These are phyloP conservation scores for Neotoxoptera formosana DNA, from an alignment of 1,140 invertebrate species.

Conservation along the genomic window DNA sequence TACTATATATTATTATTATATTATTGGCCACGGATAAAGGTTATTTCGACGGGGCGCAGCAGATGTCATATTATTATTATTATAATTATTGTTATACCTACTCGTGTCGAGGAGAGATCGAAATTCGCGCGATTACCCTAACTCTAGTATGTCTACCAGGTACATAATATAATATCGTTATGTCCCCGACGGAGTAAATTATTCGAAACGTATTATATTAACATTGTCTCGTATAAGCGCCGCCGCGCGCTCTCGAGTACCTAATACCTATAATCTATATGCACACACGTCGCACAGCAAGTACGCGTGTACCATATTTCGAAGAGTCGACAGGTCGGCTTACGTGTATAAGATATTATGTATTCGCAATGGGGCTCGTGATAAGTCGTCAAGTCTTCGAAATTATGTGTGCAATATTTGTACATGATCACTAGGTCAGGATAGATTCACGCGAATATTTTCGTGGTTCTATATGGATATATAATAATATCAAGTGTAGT, in stretches of 20 bases:
- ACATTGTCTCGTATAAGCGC: not conserved
- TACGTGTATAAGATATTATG: no score
- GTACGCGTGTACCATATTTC: not conserved
- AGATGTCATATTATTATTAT: not conserved
- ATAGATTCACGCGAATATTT: not conserved
- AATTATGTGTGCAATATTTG: not conserved
- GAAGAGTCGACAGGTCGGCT: not conserved
- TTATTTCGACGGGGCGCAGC: not conserved
- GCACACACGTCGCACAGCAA: no score
- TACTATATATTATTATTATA: not conserved
- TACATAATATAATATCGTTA: not conserved
- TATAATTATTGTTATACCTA: no score
- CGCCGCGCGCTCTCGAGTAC: not conserved
- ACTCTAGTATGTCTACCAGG: not conserved
- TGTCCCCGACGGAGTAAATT: not conserved
- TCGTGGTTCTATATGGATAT: not conserved
- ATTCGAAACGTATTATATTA: not conserved
- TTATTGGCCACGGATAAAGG: not conserved
- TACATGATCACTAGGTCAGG: no score
- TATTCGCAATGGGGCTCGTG: no score
- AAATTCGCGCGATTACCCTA: not conserved
- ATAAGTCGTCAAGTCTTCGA: not conserved
- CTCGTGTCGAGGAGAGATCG: not conserved
- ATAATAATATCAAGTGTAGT: not conserved
- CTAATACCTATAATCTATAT: no score